These are phyloP conservation scores for Aporrectodea caliginosa DNA, from an alignment of 1,140 invertebrate genomes.

Conservation along the genomic window DNA sequence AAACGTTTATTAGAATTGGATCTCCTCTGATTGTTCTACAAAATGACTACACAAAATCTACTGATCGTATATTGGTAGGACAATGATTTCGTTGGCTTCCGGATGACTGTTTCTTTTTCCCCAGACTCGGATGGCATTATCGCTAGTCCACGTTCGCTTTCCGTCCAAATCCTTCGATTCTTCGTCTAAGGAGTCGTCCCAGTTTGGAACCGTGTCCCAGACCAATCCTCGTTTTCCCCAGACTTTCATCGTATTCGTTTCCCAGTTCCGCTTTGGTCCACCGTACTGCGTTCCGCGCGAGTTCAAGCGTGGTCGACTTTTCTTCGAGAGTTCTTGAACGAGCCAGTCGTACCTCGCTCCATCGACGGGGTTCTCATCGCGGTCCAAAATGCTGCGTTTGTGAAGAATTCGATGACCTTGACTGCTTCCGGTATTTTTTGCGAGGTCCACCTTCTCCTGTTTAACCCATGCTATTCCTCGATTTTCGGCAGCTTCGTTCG, in stretches of 20 bases:
- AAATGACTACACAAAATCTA: no score
- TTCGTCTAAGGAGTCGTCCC: not conserved
- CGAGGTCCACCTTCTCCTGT: not conserved
- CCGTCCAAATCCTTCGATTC: not conserved
- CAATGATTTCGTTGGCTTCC: no score
- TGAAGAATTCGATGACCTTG: not conserved
- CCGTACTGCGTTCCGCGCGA: not conserved
- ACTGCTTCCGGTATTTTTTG: not conserved
- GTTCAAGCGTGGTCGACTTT: not conserved
- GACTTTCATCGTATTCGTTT: conserved; percentile 19
- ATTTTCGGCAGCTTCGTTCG: no score
- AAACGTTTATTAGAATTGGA: no score
- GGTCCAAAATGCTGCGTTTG: not conserved
- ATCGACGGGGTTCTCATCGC: not conserved
- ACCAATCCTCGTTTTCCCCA: conserved; percentile 30
- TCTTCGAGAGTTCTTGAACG: not conserved
- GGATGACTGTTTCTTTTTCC: not conserved
- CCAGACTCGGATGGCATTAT: not conserved
- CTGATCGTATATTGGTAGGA: no score
- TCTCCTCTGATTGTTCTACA: no score
- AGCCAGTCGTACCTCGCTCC: not conserved
- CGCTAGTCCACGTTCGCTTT: conserved; percentile 3
- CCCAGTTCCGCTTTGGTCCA: conserved; percentile 17
- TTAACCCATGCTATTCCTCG: no score
- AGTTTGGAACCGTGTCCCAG: not conserved